These are phyloP conservation scores for Oreonectes daqikongensis DNA, from an alignment of 2,797 vertebrate genomes.

Conservation along the genomic window DNA sequence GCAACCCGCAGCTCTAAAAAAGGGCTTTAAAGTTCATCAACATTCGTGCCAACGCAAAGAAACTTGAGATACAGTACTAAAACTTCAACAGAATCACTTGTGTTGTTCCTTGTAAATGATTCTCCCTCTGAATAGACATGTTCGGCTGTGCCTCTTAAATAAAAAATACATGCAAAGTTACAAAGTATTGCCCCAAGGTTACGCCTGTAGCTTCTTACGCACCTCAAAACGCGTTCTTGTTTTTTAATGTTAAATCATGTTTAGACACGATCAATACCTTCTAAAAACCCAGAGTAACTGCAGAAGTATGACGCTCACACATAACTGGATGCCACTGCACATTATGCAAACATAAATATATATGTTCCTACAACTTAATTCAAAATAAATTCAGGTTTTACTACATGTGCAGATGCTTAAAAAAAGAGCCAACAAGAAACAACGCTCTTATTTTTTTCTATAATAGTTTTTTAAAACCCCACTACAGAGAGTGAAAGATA, in stretches of 20 bases:
- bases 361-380: too few relatives aligned
- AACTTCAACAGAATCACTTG: conserved; percentile 1
- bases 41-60: conserved; percentile 53
- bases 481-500: too few relatives aligned
- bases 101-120: conserved; percentile 55
- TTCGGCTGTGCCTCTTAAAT: conserved; percentile 27
- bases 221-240: conserved; percentile 48
- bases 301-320: conserved; percentile 30
- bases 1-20: conserved; percentile 30
- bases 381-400: neutral
- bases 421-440: too few relatives aligned
- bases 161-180: conserved; percentile 53
- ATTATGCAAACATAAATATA: neutral
- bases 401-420: neutral
- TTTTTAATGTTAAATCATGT: conserved; percentile 40
- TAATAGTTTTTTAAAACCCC: too few relatives aligned
- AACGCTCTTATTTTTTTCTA: too few relatives aligned
- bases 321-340: neutral
- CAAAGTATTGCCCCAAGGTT: conserved; percentile 53
- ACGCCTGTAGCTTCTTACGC: conserved; percentile 44
- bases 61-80: conserved; percentile 4
- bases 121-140: conserved; percentile 46
- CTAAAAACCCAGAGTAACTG: conserved; percentile 44
- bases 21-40: conserved; percentile 52
- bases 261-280: conserved; percentile 42